Evolutionary conservation across 2,888 invertebrate genomes (phyloP).

Genomic region (Zelleria hepariella): DNA sequence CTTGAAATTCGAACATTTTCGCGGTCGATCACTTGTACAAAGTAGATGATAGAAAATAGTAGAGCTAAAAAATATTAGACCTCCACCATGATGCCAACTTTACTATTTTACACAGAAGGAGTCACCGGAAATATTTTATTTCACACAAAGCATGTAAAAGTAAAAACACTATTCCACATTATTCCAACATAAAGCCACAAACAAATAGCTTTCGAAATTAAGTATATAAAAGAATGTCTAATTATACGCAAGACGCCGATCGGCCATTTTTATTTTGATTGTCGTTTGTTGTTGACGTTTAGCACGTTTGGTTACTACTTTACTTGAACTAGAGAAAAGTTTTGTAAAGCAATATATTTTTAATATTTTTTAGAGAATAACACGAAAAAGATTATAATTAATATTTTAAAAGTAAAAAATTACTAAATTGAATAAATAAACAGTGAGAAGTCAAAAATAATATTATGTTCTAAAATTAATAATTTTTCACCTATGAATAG

Average conservation of each 20-base stretch:
- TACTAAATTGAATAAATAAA: not conserved
- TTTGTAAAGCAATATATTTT: too few relatives aligned
- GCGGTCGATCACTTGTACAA: not conserved
- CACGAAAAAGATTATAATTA: not conserved
- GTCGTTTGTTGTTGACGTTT: constrained; percentile 20
- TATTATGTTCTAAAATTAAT: too few relatives aligned
- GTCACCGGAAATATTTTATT: not conserved
- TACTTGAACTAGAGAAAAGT: too few relatives aligned
- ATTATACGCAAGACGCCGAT: constrained; percentile 43
- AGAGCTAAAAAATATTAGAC: constrained; percentile 60
- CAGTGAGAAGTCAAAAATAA: too few relatives aligned
- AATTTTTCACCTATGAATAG: too few relatives aligned
- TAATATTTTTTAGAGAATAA: not conserved
- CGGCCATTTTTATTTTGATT: constrained; percentile 28
- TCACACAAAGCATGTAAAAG: not conserved
- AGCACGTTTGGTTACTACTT: not conserved
- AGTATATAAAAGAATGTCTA: constrained; percentile 38
- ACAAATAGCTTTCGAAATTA: constrained; percentile 9
- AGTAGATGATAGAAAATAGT: constrained; percentile 17
- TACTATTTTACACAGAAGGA: constrained; percentile 5
- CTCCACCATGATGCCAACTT: constrained; percentile 22
- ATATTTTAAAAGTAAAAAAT: not conserved
- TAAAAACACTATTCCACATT: not conserved
- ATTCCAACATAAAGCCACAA: not conserved
- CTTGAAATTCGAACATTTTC: not conserved